Evolutionary conservation across 2,113 vertebrate genomes (phyloP).

Genomic region (Microtus ochrogaster): DNA sequence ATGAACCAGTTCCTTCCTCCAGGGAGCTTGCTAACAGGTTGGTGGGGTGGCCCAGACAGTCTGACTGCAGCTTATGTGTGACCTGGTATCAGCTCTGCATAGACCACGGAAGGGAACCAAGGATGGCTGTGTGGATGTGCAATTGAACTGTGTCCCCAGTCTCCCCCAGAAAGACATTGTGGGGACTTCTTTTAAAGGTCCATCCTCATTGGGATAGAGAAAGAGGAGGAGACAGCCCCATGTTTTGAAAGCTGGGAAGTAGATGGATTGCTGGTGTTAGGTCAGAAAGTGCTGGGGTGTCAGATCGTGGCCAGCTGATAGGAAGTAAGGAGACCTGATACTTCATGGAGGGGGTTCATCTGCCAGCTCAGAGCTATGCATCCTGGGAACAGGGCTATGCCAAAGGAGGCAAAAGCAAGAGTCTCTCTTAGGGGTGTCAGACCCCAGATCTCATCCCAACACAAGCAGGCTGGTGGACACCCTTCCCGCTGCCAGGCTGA

Average conservation of each 20-base stretch:
- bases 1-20: neutral
- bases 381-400: neutral
- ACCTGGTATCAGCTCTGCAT: neutral
- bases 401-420: neutral
- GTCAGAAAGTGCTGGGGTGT: accelerated
- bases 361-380: neutral
- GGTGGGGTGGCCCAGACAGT: neutral
- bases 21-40: neutral
- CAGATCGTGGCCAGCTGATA: accelerated
- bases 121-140: neutral
- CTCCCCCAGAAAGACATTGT: neutral
- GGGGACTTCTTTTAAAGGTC: neutral
- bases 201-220: neutral
- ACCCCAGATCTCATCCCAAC: neutral
- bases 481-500: too few species aligned
- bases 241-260: neutral
- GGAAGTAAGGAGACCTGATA: accelerated
- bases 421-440: neutral
- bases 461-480: neutral
- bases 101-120: neutral
- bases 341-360: neutral
- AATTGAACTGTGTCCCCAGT: accelerated
- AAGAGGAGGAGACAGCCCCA: neutral
- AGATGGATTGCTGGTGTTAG: accelerated
- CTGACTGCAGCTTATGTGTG: neutral